Base-by-base conservation (phyloP, 2,113 vertebrate species). In the Tor tambroides region DNA sequence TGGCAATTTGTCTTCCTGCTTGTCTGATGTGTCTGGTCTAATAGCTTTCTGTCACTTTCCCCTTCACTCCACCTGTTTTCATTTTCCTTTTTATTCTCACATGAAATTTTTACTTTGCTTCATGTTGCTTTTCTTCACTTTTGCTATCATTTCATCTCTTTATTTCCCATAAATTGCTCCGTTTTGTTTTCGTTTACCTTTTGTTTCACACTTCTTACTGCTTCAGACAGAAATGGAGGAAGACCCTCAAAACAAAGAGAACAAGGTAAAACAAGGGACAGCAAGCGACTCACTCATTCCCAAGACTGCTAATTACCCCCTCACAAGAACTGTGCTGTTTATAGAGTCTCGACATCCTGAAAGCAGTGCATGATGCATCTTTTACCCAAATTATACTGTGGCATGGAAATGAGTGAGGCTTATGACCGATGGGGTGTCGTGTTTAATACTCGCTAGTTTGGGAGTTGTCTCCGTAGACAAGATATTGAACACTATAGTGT, bases 201-300 rank as follows among this genome's bases (percentile, higher is more conserved):
- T 63, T 92, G 78, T 92, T 65, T 72, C 41, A 46, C 77, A 54
- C 56, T 82, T 87, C 88, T 89, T 80, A 61, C 91, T 65, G 85
- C 89, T 82, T 87, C 93, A 97, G 96, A 95, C 94, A 91, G 94
- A 95, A 77, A 94, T 95, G 93, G 96, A 97, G 78, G 96, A 96
- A 90, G 96, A 97, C 93, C 94, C 95, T 93, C 96, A 95, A 86
- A 96, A 94, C 94, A 97, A 97, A 95, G 96, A 97, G 93, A 95
- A 94, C 91, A 96, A 95, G 95, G 95, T 95, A 95, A 94, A 92
- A 76, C 26, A 19, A 38, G 79, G 32, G n/a, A 72, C 51, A 59
- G 12, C 35, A 69, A 76, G 49, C 15, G 67, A 51, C 32, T 67
- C 26, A 21, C 54, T 28, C 46, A 21, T 51, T 86, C 21, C 28